A percentile compares a stretch with the other conserved stretches of the same genome.
Evolutionary conservation across 2,888 invertebrate genomes (phyloP).

Genomic region (Norana najaformis): DNA sequence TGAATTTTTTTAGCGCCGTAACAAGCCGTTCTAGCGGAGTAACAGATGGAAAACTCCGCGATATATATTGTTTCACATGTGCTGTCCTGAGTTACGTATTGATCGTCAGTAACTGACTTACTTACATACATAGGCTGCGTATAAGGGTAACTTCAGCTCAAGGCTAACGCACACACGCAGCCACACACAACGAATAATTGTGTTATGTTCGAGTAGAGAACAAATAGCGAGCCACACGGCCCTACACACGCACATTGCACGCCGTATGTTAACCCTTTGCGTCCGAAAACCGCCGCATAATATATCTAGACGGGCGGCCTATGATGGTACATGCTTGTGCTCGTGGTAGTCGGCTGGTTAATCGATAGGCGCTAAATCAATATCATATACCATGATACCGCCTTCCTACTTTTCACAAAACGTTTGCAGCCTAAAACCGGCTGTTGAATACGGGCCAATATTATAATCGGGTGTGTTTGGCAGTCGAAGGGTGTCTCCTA

Average conservation of each 20-base stretch:
- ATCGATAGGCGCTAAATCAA: constrained; percentile 7
- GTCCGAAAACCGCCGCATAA: constrained; percentile 6
- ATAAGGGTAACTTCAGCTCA: background rate
- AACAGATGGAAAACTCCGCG: too few species aligned
- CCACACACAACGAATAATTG: background rate
- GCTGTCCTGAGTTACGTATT: background rate
- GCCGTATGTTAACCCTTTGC: background rate
- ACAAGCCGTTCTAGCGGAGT: too few species aligned
- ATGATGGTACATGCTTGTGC: constrained; percentile 13
- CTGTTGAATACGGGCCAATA: background rate
- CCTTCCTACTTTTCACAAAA: background rate
- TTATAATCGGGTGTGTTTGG: too few species aligned
- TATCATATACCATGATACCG: background rate
- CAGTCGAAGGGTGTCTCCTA: too few species aligned
- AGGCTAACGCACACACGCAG: too few species aligned
- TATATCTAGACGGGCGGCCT: background rate
- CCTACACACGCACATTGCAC: background rate
- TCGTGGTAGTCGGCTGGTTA: background rate
- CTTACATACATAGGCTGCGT: background rate
- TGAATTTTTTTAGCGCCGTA: too few species aligned
- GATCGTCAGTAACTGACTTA: background rate
- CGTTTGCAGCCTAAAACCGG: background rate
- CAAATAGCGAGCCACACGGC: background rate
- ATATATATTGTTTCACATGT: background rate
- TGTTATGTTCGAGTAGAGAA: background rate